These are phyloP conservation scores for Phania funesta DNA, from an alignment of 2,888 invertebrate genomes.

Conservation along the genomic window DNA sequence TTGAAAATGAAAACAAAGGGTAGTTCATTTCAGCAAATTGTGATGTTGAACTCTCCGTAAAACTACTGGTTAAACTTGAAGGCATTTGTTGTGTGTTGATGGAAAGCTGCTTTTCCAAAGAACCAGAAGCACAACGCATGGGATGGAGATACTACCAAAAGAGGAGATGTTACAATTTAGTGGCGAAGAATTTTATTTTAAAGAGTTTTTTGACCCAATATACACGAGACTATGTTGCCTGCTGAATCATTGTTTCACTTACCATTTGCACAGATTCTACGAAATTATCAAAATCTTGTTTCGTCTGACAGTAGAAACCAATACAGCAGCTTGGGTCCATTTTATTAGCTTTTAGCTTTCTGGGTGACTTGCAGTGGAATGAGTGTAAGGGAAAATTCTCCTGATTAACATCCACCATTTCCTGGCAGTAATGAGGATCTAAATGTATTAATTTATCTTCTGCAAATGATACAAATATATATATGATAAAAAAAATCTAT, in stretches of 20 bases:
- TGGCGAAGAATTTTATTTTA: too few species aligned
- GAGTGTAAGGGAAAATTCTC: slow-evolving; percentile 88
- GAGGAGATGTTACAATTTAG: slow-evolving; percentile 32
- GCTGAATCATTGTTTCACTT: slow-evolving; percentile 59
- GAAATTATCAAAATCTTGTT: slow-evolving; percentile 88
- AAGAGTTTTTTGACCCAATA: too few species aligned
- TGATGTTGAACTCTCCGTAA: slow-evolving; percentile 66
- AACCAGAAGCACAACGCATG: slow-evolving; percentile 77
- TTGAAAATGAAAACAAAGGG: slow-evolving; percentile 90
- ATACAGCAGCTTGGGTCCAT: slow-evolving; percentile 97
- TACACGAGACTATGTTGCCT: not conserved
- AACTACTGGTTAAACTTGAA: slow-evolving; percentile 62
- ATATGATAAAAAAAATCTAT: too few species aligned
- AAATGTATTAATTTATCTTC: slow-evolving; percentile 95
- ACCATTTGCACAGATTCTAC: slow-evolving; percentile 86
- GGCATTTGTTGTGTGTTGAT: slow-evolving; percentile 45
- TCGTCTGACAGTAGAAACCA: slow-evolving; percentile 91
- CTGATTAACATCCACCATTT: slow-evolving; percentile 91
- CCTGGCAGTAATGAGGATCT: slow-evolving; percentile 97
- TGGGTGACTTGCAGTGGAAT: slow-evolving; percentile 92
- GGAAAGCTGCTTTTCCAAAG: slow-evolving; percentile 70
- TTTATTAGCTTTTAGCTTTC: slow-evolving; percentile 90
- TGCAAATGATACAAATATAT: slow-evolving; percentile 73
- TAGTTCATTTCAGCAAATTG: slow-evolving; percentile 82
- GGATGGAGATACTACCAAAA: slow-evolving; percentile 82